Base-by-base conservation (phyloP, 2,888 invertebrate species). In the Carpatolechia fugitivella region DNA sequence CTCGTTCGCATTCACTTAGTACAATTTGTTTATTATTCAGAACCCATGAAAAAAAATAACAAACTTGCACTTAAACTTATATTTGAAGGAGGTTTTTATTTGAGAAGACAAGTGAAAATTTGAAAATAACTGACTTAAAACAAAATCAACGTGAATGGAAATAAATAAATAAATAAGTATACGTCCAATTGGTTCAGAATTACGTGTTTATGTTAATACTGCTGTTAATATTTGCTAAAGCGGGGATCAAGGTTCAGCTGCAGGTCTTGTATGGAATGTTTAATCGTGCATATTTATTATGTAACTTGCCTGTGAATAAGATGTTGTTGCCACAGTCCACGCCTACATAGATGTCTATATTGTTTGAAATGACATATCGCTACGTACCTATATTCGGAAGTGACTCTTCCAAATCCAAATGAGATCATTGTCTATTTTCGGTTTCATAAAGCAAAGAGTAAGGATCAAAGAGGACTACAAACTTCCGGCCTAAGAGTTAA, bases 211-310 rank as follows among this genome's bases (percentile, higher is more conserved):
- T 52, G 40, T 29, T 40, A 51, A 51, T 40, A 31, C 29, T 11
- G 40, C 38, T 29, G 30, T 38, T 51, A 52, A 52, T 41, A 52
- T 52, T 41, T 52, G 52, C 24, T 52, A 35, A 35, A 44, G 46
- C 24, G 24, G 52, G 16, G 52, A 46, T 51, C 56, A 54, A 54
- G 50, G 56, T 56, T 54, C 54, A 46, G 35, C 36, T 52, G 52
- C 52, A 52, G 48, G 24, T 50, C 52, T 56, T 53, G 56, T 47
- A 56, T 53, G 56, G 56, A 56, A 56, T 56, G 53, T 56, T 49
- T 46, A 36, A 50, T 50, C 36, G 20, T 47, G 51, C 51, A 55
- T 55, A 55, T 50, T 44, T 48, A 55, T 55, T 48, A 41, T 54
- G 24, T 24, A 24, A 24, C n/a, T 24, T 4, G 40, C 13, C 13